Base-by-base conservation (phyloP, 2,888 invertebrate genomes). In the Spisula subtruncata region DNA sequence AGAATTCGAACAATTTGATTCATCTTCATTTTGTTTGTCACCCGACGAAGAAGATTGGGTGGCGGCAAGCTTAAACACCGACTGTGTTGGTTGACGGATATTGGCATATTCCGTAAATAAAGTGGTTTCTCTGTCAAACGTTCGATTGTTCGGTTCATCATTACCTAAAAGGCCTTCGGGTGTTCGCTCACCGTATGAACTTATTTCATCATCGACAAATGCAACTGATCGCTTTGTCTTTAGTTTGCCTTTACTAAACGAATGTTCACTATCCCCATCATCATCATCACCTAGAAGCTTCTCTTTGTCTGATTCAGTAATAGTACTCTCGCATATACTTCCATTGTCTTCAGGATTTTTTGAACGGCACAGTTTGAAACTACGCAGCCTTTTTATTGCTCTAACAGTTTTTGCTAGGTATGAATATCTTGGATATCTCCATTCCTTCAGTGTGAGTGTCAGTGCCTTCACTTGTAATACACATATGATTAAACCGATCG, bases 381-480 rank as follows among this genome's bases (percentile, higher is more conserved):
- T 16, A 46, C 81, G 60, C 16, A 71, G n/a, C 20, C 12, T 25
- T 66, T 41, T 66, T 20, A 86, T 32, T 2, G 16, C 16, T 86
- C 32, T 66, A 5, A 86, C 51, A 16, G 54, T 25, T 29, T 29
- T 66, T 29, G 81, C 48, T 1, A 81, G 25, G 16, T 71, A 25
- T 32, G 66, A 46, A 8, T 25, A 32, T 54, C 81, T 86, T 4
- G 86, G 81, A 81, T 86, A 86, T 56, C 46, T 71, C 14, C 66
- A 29, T 81, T 83, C 80, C 0, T 4, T 32, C 41, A 90, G 81
- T 10, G 86, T 32, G 41, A 90, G 81, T 16, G 86, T 84, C 20
- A 88, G 20, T n/a, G 84, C 85, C 25, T 88, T 35, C 16, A 90
- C 60, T 51, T 90, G 90, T n/a, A 84, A 29, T 0, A 90, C 88